Conservation (phyloP, 2,797 vertebrate species). For the Ispidina lecontei region DNA sequence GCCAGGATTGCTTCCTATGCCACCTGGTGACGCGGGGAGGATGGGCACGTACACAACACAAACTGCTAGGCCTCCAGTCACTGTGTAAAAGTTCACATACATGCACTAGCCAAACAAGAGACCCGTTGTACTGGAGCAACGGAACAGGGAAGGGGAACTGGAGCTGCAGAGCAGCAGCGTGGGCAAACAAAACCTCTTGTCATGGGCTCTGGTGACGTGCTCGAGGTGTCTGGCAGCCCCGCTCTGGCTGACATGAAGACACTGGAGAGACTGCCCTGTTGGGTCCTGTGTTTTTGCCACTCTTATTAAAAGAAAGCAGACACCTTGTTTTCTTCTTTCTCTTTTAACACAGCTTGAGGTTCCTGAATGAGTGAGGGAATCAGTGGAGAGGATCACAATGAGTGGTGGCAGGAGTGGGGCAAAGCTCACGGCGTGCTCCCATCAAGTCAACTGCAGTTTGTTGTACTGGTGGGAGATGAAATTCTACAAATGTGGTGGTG, state of each 20-base stretch:
- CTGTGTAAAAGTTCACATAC: background rate
- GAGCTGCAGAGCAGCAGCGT: background rate
- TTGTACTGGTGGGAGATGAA: background rate
- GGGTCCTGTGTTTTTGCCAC: background rate
- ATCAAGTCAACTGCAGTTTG: background rate
- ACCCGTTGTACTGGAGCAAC: background rate
- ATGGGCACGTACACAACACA: background rate
- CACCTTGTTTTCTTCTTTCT: background rate
- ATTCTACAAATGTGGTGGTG: background rate
- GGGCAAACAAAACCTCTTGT: background rate
- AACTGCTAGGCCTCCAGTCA: background rate
- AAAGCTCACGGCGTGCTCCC: background rate
- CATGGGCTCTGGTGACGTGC: fast-evolving
- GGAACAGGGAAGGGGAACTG: background rate
- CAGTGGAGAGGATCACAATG: background rate
- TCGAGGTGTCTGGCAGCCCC: background rate
- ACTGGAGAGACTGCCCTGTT: background rate
- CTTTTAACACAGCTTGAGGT: background rate
- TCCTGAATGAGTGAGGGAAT: background rate
- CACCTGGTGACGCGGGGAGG: background rate
- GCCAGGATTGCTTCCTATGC: background rate
- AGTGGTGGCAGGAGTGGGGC: background rate
- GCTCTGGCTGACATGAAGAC: background rate
- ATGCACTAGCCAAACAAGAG: background rate
- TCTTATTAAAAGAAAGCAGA: background rate